Evolutionary conservation across 2,113 vertebrate species (phyloP).

Genomic region (Siniperca chuatsi): DNA sequence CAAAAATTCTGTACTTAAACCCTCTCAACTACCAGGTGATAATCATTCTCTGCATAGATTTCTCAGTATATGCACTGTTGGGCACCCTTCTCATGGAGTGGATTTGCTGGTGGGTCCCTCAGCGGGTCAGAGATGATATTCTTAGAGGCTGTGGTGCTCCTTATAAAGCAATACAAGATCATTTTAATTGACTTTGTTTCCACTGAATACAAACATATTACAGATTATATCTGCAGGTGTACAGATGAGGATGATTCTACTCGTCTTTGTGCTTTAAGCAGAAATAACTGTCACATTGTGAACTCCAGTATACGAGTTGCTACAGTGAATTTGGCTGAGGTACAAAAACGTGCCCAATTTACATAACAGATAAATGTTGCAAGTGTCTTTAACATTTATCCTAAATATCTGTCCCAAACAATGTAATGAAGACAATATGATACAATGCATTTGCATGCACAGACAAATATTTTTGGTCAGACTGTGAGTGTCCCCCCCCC

Average conservation of each 20-base stretch:
- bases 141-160: constrained; percentile 44
- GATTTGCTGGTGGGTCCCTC: constrained; percentile 75
- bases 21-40: constrained; percentile 38
- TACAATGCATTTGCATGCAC: constrained; percentile 72
- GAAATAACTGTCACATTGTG: constrained; percentile 42
- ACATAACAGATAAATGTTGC: constrained; percentile 45
- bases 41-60: constrained; percentile 77
- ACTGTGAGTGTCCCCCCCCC: constrained; percentile 49
- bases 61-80: constrained; percentile 64
- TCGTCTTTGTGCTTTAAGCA: constrained; percentile 71
- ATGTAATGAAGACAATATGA: constrained; percentile 47
- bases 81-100: constrained; percentile 59
- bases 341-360: constrained; percentile 46
- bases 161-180: constrained; percentile 40
- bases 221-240: constrained; percentile 57
- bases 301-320: constrained; percentile 56
- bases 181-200: constrained; percentile 28
- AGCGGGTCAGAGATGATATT: constrained; percentile 51
- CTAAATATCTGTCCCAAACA: constrained; percentile 15
- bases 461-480: constrained; percentile 75
- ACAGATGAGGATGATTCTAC: constrained; percentile 49
- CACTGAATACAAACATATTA: constrained; percentile 35
- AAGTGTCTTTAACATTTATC: constrained; percentile 36
- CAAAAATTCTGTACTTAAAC: constrained; percentile 28
- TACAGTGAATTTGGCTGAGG: constrained; percentile 72